Evolutionary conservation across 2,888 invertebrate species (phyloP).

Genomic region (Andrena trimmerana): DNA sequence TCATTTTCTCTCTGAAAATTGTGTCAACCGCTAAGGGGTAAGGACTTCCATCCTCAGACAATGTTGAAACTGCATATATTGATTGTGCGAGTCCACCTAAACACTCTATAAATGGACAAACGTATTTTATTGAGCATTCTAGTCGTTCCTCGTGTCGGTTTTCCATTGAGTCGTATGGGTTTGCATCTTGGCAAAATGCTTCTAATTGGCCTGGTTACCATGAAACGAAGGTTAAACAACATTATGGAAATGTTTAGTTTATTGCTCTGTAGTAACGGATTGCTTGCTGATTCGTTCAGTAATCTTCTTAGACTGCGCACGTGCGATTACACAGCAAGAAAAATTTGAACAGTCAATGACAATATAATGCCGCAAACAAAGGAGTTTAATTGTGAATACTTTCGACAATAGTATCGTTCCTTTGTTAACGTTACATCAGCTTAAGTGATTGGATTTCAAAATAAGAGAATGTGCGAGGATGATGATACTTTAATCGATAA

Average conservation of each 20-base stretch:
- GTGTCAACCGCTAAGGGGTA: neutral
- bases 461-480: neutral
- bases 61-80: neutral
- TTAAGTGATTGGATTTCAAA: neutral
- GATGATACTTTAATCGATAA: neutral
- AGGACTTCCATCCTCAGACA: neutral
- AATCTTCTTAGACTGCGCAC: constrained; percentile 5
- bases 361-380: neutral
- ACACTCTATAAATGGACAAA: constrained; percentile 7
- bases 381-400: neutral
- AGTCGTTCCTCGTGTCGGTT: constrained; percentile 12
- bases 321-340: neutral
- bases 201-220: constrained; percentile 54
- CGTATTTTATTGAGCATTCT: constrained; percentile 16
- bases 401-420: too few species aligned
- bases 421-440: too few species aligned
- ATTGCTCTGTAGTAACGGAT: neutral
- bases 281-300: neutral
- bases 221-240: constrained; percentile 51
- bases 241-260: constrained; percentile 30
- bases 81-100: neutral
- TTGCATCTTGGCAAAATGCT: constrained; percentile 16
- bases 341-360: neutral
- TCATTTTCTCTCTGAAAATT: neutral
- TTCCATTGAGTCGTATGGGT: constrained; percentile 11